A percentile compares a stretch with the other conserved stretches of the same genome.
Evolutionary conservation across 2,888 invertebrate genomes (phyloP).

Genomic region (Sinohyriopsis cumingii): DNA sequence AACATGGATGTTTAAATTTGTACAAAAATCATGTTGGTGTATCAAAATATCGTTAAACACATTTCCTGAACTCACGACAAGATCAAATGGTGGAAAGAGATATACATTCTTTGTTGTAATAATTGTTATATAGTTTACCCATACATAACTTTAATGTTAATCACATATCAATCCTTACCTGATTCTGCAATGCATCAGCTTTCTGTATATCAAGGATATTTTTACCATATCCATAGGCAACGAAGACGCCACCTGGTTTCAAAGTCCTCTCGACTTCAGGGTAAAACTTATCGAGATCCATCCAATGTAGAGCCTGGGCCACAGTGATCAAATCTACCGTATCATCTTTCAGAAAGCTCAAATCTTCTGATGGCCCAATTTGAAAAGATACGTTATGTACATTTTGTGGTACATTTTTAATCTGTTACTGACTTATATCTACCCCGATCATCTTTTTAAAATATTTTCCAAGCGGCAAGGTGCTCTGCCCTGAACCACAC

Average conservation of each 20-base stretch:
- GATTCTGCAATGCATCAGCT: conserved; percentile 26
- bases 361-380: conserved; percentile 69
- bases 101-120: too few relatives aligned
- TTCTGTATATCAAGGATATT: conserved; percentile 32
- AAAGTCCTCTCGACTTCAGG: conserved; percentile 72
- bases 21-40: too few relatives aligned
- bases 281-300: conserved; percentile 72
- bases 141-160: too few relatives aligned
- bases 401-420: conserved; percentile 8
- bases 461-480: conserved; percentile 69
- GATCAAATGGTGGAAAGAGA: too few relatives aligned
- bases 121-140: too few relatives aligned
- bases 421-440: conserved; percentile 68
- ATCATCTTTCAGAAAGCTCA: conserved; percentile 55
- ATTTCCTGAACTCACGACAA: too few relatives aligned
- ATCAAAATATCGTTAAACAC: too few relatives aligned
- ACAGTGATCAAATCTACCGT: conserved; percentile 71
- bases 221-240: conserved; percentile 58
- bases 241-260: conserved; percentile 70
- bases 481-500: conserved; percentile 75
- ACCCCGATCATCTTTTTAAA: conserved; percentile 73
- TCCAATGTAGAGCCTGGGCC: conserved; percentile 73
- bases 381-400: conserved; percentile 55
- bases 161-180: conserved; percentile 15
- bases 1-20: too few relatives aligned